These are phyloP conservation scores for Salvelinus fontinalis DNA, from an alignment of 2,113 vertebrate genomes.

Conservation along the genomic window DNA sequence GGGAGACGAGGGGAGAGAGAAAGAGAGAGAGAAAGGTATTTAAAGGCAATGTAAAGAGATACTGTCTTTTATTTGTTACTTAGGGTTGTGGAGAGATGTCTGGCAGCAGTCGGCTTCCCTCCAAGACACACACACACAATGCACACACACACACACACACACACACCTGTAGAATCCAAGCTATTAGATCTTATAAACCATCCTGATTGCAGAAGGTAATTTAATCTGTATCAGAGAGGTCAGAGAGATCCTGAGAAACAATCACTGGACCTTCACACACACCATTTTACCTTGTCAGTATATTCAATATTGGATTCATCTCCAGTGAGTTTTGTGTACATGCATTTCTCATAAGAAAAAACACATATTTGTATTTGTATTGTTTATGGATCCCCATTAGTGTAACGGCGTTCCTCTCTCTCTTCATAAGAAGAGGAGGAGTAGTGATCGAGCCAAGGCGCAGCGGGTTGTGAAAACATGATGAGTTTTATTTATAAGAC, in stretches of 20 bases:
- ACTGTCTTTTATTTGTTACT: constrained; percentile 13
- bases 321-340: no score
- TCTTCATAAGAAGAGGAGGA: no score
- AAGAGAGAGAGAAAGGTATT: neutral
- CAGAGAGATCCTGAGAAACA: constrained; percentile 12
- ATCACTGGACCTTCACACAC: neutral
- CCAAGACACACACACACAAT: neutral
- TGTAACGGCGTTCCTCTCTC: no score
- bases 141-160: no score
- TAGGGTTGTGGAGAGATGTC: constrained; percentile 13
- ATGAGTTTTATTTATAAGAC: no score
- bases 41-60: constrained; percentile 16
- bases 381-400: no score
- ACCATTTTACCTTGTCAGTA: neutral
- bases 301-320: no score
- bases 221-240: constrained; percentile 5
- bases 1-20: neutral
- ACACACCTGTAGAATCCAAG: no score
- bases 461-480: no score
- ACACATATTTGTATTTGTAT: no score
- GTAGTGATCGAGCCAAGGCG: no score
- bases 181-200: neutral
- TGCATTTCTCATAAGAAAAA: no score
- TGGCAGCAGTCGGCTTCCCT: neutral
- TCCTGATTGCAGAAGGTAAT: constrained; percentile 10